Percentiles rank a stretch among this genome's conserved stretches.
Conservation (phyloP, 1,140 invertebrate genomes). For the Oryctes rhinoceros region DNA sequence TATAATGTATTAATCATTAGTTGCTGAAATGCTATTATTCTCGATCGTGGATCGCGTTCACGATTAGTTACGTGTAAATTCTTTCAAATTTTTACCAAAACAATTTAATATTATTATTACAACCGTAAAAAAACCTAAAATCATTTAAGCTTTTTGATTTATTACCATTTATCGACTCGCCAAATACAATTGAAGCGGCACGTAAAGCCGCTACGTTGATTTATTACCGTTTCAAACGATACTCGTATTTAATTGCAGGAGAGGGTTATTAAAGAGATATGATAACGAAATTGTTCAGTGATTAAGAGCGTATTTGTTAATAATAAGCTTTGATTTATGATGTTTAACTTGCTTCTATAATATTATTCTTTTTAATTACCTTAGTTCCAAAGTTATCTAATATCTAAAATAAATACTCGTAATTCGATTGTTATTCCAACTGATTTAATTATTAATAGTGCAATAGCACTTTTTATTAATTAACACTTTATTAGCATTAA, state of each 20-base stretch:
- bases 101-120: too few relatives aligned
- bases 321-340: neutral
- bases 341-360: neutral
- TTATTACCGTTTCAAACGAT: neutral
- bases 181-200: neutral
- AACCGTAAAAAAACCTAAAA: too few relatives aligned
- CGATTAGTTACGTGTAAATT: too few relatives aligned
- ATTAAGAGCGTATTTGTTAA: neutral
- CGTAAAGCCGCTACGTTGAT: neutral
- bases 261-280: neutral
- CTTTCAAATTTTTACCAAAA: too few relatives aligned
- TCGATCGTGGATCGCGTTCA: too few relatives aligned
- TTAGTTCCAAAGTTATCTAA: neutral
- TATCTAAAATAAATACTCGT: neutral
- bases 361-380: neutral
- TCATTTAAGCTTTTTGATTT: neutral
- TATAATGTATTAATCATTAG: too few relatives aligned
- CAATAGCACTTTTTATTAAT: too few relatives aligned
- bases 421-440: too few relatives aligned
- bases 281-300: neutral
- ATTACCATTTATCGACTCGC: neutral
- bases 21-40: too few relatives aligned
- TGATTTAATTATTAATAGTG: too few relatives aligned
- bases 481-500: too few relatives aligned
- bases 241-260: neutral